phyloP scores from a whole-genome alignment of 2,888 invertebrate species.

The Sesia apiformis region DNA sequence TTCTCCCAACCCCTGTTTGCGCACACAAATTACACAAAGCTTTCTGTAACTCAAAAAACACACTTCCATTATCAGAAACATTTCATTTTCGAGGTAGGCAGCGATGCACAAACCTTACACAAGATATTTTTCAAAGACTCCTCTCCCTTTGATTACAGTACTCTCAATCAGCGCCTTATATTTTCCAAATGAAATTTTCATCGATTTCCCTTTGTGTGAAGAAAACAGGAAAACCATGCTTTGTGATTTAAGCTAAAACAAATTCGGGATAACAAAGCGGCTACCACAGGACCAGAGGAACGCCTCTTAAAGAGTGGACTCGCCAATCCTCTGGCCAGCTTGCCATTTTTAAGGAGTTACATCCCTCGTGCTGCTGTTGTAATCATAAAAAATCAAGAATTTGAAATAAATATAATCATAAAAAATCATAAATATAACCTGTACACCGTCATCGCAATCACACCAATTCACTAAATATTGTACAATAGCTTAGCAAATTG shows the following conservation, averaged over 20 bases:
- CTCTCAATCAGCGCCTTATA: neutral
- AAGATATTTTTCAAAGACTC: neutral
- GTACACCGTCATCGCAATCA: no score
- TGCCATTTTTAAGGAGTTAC: no score
- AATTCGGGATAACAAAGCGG: no score
- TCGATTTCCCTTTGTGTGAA: neutral
- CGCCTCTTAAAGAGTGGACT: no score
- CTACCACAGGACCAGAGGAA: no score
- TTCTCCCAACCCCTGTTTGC: neutral
- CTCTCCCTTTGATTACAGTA: neutral
- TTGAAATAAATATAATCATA: no score
- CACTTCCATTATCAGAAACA: neutral
- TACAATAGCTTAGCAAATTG: no score
- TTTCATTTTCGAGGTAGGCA: neutral
- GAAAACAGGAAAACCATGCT: neutral
- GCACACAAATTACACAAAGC: neutral
- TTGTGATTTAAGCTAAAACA: neutral
- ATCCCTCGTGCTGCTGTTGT: no score
- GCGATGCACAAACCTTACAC: neutral
- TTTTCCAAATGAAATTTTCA: neutral
- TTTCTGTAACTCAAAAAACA: neutral
- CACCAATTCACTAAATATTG: no score
- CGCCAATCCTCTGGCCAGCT: no score
- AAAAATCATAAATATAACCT: no score
- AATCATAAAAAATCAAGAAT: no score